Percentiles rank a stretch among this genome's conserved stretches.
Conservation (phyloP, 2,888 invertebrate species). For the Acleris cristana region DNA sequence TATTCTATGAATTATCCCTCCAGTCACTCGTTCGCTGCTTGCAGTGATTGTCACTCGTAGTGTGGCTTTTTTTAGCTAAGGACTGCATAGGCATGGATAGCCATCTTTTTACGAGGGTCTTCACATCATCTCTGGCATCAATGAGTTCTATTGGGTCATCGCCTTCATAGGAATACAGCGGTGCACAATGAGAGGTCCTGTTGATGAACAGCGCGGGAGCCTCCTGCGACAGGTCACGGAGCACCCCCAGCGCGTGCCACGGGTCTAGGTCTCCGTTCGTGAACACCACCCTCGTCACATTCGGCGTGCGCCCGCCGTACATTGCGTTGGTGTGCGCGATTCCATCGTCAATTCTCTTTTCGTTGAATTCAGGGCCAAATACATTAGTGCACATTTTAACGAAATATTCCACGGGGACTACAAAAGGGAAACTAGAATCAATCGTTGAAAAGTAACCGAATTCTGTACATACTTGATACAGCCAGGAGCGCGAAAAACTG, state of each 20-base stretch:
- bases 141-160: conserved; percentile 64
- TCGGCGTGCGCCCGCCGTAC: conserved; percentile 77
- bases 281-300: conserved; percentile 83
- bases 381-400: conserved; percentile 66
- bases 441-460: conserved; percentile 89
- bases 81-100: conserved; percentile 40
- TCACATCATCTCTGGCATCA: conserved; percentile 62
- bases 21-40: too few species aligned
- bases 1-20: too few species aligned
- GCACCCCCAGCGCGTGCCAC: conserved; percentile 80
- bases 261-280: conserved; percentile 85
- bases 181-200: conserved; percentile 64
- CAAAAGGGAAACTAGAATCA: conserved; percentile 80
- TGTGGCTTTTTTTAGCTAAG: too few species aligned
- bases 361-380: conserved; percentile 69
- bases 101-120: conserved; percentile 69
- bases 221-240: conserved; percentile 68
- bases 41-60: too few species aligned
- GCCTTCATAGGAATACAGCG: conserved; percentile 58
- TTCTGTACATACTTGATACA: conserved; percentile 90
- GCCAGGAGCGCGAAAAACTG: conserved; percentile 53
- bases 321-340: conserved; percentile 72
- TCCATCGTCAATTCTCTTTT: conserved; percentile 61
- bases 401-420: conserved; percentile 69
- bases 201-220: conserved; percentile 67